Evolutionary conservation across 1,140 invertebrate species (phyloP).

Genomic region (Paraescarpia echinospica): DNA sequence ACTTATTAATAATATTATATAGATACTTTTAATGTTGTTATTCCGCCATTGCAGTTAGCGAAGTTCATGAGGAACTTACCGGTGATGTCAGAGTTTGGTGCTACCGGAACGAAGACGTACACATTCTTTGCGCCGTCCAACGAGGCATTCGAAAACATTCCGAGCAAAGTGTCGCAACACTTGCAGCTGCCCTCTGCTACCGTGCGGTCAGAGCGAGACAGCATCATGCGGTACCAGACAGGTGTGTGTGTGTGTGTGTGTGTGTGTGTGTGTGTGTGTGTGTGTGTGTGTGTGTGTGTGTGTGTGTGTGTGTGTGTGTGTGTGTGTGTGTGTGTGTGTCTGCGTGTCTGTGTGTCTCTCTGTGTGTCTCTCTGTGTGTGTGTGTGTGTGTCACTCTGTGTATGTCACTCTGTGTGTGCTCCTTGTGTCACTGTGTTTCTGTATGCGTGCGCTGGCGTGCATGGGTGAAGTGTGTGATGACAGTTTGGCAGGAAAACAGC

Average conservation of each 20-base stretch:
- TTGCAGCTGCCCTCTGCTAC: not conserved
- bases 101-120: not conserved
- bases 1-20: no score
- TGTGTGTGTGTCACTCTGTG: no score
- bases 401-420: no score
- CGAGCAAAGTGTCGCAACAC: not conserved
- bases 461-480: no score
- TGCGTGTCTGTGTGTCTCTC: no score
- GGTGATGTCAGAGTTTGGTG: slow-evolving; percentile 11
- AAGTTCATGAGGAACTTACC: not conserved
- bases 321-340: not conserved
- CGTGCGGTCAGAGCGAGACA: not conserved
- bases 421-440: no score
- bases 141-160: slow-evolving; percentile 15
- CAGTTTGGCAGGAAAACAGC: not conserved
- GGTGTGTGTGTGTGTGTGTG: slow-evolving; percentile 8
- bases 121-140: slow-evolving; percentile 26
- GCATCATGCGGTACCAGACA: slow-evolving; percentile 11
- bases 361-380: no score
- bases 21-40: not conserved
- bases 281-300: not conserved
- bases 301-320: not conserved
- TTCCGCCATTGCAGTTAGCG: not conserved
- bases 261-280: not conserved
- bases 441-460: no score